These are phyloP conservation scores for Pelvicachromis taeniatus DNA, from an alignment of 2,113 vertebrate species.

Conservation along the genomic window DNA sequence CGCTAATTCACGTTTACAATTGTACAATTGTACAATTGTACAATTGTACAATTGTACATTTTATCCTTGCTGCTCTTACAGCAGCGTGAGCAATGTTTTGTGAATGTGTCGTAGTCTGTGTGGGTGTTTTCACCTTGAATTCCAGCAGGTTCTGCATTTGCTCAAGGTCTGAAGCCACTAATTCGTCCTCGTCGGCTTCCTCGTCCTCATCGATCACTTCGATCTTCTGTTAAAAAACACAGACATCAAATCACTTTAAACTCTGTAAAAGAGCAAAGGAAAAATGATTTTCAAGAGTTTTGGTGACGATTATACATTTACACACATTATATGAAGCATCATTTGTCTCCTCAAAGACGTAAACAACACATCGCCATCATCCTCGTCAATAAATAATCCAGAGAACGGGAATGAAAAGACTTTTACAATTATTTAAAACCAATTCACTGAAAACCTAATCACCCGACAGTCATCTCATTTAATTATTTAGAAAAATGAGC, in stretches of 20 bases:
- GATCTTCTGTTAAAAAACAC: slow-evolving; percentile 81
- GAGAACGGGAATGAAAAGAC: not conserved
- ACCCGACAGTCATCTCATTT: not conserved
- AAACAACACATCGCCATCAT: not conserved
- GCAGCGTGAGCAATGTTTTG: not conserved
- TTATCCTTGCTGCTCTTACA: not conserved
- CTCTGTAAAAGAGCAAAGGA: not conserved
- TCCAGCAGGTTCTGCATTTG: slow-evolving; percentile 90
- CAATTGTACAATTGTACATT: not conserved
- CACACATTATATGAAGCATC: not conserved
- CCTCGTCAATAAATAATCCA: not conserved
- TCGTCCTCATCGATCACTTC: slow-evolving; percentile 85
- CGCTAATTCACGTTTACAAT: not conserved
- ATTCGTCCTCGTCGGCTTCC: slow-evolving; percentile 78
- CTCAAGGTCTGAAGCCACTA: slow-evolving; percentile 85
- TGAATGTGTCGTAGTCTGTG: not conserved
- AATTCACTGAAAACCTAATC: not conserved
- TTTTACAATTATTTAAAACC: not conserved
- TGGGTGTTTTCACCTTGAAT: slow-evolving; percentile 81
- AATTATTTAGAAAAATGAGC: not conserved
- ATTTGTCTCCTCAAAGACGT: not conserved
- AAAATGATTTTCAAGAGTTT: not conserved
- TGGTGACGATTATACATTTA: not conserved
- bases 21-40: too few relatives aligned
- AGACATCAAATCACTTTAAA: not conserved